Conservation (phyloP, 2,888 invertebrate genomes). For the Seira sanloemensis region DNA sequence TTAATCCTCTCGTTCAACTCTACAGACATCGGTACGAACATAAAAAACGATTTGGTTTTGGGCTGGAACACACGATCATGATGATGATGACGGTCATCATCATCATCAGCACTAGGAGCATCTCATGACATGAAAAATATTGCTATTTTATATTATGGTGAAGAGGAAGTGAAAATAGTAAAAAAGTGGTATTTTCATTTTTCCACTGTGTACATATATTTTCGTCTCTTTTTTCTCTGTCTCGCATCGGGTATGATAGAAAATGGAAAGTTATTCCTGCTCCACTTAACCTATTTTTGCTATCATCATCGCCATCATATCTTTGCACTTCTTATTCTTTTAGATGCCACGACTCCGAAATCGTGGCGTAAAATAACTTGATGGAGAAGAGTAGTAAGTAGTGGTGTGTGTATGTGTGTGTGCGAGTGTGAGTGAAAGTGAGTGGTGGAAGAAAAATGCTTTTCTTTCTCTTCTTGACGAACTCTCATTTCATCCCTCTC, state of each 20-base stretch:
- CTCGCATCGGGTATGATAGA: not conserved
- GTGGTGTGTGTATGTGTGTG: not conserved
- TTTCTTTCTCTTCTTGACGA: constrained; percentile 6
- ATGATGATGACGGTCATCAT: not conserved
- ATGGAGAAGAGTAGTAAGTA: no score
- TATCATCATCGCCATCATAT: not conserved
- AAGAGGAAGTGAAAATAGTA: not conserved
- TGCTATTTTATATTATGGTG: not conserved
- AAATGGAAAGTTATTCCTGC: not conserved
- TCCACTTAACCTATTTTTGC: not conserved
- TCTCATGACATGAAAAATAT: not conserved
- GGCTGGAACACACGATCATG: not conserved
- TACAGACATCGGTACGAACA: not conserved
- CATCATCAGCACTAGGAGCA: not conserved
- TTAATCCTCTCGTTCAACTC: not conserved
- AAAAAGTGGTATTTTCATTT: not conserved
- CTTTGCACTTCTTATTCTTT: not conserved
- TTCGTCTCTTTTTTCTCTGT: not conserved
- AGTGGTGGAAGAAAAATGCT: not conserved
- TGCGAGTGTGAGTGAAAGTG: not conserved
- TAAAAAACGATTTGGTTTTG: not conserved
- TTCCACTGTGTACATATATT: not conserved
- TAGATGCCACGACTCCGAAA: not conserved
- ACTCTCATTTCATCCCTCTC: constrained; percentile 16
- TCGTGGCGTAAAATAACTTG: not conserved